Base-by-base conservation (phyloP, 2,113 vertebrate genomes). In the Chauna torquata region DNA sequence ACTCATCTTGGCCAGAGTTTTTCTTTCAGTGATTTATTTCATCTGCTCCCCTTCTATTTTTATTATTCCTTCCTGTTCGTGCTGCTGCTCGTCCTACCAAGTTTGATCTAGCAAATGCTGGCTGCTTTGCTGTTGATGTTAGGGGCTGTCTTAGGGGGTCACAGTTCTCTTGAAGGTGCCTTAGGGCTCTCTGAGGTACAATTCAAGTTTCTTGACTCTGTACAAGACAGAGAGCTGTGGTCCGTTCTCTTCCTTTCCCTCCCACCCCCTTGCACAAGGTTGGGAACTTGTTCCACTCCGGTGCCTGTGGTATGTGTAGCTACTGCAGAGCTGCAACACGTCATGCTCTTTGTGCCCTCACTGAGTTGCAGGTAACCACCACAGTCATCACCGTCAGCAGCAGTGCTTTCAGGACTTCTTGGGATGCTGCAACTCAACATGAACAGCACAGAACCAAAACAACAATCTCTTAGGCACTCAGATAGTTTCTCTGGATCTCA, bases 11-110 rank as follows among this genome's bases (percentile, higher is more conserved):
- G 40, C 44, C 15, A 45, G 36, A 69, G 36, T 54, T 85, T 72
- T 82, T 47, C 44, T 65, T 80, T 49, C 19, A 42, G 57, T 57
- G 36, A 70, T 10, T 85, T 87, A 44, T 71, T 82, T 70, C 55
- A 92, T 57, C 42, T 54, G 27, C 40, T 66, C 9, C 24, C 13
- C 14, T 90, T 55, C 36, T 76, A 11, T n/a, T 91, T 32, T 71
- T 85, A 0, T 50, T 72, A 34, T 27, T 82, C 62, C 47, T 89
- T 68, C 17, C 17, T 0, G 0, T 76, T n/a, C 1, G 0, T 75
- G 27, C 54, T 57, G 11, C 59, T 82, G 65, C 64, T 86, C 27
- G n/a, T 57, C 9, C 9, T 34, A 69, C 17, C 38, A 30, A 30
- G 25, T 87, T 50, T 79, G 69, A 84, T 55, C 55, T 78, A n/a